These are phyloP conservation scores for Anorthoa munda DNA, from an alignment of 2,888 invertebrate species.

Conservation along the genomic window DNA sequence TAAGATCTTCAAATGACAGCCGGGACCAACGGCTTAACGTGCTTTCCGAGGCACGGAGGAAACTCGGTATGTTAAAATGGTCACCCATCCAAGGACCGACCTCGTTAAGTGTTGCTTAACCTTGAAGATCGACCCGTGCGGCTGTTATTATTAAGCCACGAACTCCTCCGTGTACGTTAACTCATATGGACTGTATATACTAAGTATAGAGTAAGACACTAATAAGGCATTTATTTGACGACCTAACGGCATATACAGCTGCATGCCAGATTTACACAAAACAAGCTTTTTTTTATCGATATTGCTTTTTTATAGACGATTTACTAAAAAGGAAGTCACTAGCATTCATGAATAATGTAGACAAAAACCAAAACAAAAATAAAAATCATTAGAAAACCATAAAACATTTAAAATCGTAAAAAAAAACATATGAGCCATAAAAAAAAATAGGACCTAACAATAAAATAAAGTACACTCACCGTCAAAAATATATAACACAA, in stretches of 20 bases:
- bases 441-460: too few species aligned
- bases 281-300: not conserved
- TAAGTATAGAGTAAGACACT: not conserved
- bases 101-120: too few species aligned
- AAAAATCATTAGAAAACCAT: not conserved
- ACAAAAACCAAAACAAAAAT: not conserved
- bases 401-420: too few species aligned
- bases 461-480: conserved; percentile 74
- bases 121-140: too few species aligned
- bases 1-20: too few species aligned
- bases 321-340: not conserved
- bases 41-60: too few species aligned
- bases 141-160: too few species aligned
- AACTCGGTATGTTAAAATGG: too few species aligned
- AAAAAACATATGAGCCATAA: not conserved
- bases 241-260: not conserved
- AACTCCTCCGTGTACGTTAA: too few species aligned
- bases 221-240: not conserved
- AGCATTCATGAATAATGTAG: not conserved
- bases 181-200: not conserved
- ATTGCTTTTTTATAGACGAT: too few species aligned
- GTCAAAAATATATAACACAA: conserved; percentile 78
- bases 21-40: too few species aligned
- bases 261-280: not conserved
- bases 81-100: too few species aligned